Evolutionary conservation across 2,797 vertebrate genomes (phyloP).

Genomic region (Loris lydekkerianus): DNA sequence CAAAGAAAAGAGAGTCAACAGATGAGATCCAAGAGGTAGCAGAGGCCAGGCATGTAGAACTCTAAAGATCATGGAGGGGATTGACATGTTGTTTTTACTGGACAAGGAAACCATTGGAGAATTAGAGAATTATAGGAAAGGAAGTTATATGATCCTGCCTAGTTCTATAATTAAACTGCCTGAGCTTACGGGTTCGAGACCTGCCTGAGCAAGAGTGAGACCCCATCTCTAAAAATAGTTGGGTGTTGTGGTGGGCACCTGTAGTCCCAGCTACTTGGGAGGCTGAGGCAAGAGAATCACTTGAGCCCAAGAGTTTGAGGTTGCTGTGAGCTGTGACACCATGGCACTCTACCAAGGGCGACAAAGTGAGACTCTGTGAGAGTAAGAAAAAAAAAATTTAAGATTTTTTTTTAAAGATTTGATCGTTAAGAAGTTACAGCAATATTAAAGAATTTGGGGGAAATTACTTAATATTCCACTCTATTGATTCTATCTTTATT

Average conservation of each 20-base stretch:
- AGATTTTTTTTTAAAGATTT: not conserved
- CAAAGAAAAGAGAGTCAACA: not conserved
- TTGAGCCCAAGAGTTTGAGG: too few species aligned
- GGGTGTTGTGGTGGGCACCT: too few species aligned
- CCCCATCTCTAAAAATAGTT: too few species aligned
- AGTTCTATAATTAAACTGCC: too few species aligned
- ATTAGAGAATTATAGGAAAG: not conserved
- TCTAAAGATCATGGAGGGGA: not conserved
- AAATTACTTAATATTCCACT: not conserved
- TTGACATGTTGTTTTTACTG: not conserved
- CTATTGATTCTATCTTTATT: not conserved
- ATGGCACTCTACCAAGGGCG: too few species aligned
- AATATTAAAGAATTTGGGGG: not conserved
- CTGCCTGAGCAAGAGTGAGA: too few species aligned
- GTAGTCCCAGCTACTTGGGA: too few species aligned
- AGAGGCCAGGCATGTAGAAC: not conserved
- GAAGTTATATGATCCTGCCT: not conserved
- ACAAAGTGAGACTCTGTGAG: too few species aligned
- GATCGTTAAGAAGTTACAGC: not conserved
- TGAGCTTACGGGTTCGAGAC: too few species aligned
- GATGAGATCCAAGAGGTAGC: not conserved
- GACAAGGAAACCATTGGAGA: not conserved
- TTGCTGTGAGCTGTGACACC: too few species aligned
- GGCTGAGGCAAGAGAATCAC: too few species aligned
- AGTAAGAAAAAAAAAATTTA: not conserved